Conservation (phyloP, 1,140 invertebrate species). For the Anoplophora glabripennis region DNA sequence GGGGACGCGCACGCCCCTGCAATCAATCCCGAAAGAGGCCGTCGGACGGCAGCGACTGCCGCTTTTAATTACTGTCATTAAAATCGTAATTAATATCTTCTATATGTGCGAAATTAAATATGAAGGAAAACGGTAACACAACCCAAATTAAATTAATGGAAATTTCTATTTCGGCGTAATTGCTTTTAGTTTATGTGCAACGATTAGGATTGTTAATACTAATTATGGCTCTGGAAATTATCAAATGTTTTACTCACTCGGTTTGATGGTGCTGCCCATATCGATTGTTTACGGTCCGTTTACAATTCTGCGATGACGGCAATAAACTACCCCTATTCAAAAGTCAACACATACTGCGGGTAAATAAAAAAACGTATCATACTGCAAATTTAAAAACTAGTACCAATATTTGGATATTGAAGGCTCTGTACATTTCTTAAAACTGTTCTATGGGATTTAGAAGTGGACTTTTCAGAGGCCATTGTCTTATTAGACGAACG, state of each 20-base stretch:
- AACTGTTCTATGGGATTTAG: no score
- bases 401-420: no score
- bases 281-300: no score
- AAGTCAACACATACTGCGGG: neutral
- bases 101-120: slow-evolving; percentile 30
- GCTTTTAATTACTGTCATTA: slow-evolving; percentile 32
- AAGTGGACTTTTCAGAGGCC: no score
- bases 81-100: slow-evolving; percentile 29
- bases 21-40: no score
- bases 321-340: neutral
- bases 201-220: slow-evolving; percentile 23
- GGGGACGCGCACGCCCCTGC: no score
- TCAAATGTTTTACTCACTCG: neutral
- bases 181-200: slow-evolving; percentile 16
- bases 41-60: no score
- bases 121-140: slow-evolving; percentile 20
- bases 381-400: no score
- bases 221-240: slow-evolving; percentile 11
- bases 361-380: neutral
- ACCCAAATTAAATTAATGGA: slow-evolving; percentile 24
- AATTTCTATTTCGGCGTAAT: slow-evolving; percentile 25
- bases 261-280: no score
- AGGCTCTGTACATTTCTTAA: no score
- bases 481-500: no score
- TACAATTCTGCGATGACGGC: no score